These are phyloP conservation scores for Corythoichthys haematopterus DNA, from an alignment of 2,113 vertebrate species.

Conservation along the genomic window DNA sequence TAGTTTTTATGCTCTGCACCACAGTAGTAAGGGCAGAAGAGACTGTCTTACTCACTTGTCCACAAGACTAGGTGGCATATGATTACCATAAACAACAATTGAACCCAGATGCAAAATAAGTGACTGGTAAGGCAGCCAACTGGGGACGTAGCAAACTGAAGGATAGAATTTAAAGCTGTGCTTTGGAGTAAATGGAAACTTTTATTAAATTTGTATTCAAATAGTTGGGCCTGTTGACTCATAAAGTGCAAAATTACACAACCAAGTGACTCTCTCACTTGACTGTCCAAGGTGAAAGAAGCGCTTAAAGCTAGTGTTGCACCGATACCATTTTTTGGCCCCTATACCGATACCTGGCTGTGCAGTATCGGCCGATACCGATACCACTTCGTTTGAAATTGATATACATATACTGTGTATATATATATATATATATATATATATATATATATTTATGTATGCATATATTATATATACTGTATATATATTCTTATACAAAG, in stretches of 20 bases:
- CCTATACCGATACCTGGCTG: too few species aligned
- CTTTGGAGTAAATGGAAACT: background rate
- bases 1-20: slow-evolving; percentile 53
- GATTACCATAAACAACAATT: slow-evolving; percentile 61
- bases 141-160: slow-evolving; percentile 43
- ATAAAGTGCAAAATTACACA: background rate
- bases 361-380: too few species aligned
- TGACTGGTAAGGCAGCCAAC: slow-evolving; percentile 50
- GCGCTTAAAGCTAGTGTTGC: too few species aligned
- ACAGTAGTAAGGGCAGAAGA: slow-evolving; percentile 55
- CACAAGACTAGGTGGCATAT: slow-evolving; percentile 48
- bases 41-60: slow-evolving; percentile 51
- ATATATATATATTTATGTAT: too few species aligned
- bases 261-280: background rate
- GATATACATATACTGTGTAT: too few species aligned
- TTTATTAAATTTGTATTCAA: background rate
- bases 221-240: background rate
- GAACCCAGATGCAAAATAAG: slow-evolving; percentile 44
- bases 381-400: too few species aligned
- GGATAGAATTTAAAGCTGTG: slow-evolving; percentile 34
- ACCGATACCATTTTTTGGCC: too few species aligned
- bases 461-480: too few species aligned
- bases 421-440: too few species aligned
- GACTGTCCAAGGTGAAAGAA: background rate
- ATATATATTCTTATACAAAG: too few species aligned